A percentile compares a stretch with the other conserved stretches of the same genome.
These are phyloP conservation scores for Notodonta ziczac DNA, from an alignment of 2,888 invertebrate species.

Conservation along the genomic window DNA sequence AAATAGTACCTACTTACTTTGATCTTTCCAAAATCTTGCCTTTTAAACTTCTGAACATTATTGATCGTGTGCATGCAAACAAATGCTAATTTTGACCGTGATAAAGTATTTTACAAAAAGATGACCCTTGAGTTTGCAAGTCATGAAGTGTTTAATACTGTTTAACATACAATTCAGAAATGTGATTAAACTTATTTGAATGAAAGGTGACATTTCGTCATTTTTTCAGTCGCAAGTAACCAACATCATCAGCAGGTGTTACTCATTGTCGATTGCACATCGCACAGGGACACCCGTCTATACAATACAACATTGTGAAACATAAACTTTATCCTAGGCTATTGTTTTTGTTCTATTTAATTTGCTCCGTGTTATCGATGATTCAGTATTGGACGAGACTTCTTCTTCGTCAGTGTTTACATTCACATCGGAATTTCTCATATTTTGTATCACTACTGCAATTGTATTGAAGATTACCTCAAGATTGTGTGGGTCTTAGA, in stretches of 20 bases:
- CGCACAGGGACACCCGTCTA: conserved; percentile 30
- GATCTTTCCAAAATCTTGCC: no score
- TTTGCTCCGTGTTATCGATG: conserved; percentile 38
- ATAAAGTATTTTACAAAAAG: neutral
- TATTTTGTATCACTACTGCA: conserved; percentile 5
- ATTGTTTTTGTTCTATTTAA: conserved; percentile 59
- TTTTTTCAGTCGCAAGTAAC: conserved; percentile 12
- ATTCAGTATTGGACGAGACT: conserved; percentile 33
- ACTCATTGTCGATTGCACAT: conserved; percentile 38
- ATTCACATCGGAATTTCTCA: conserved; percentile 26
- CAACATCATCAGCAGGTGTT: conserved; percentile 19
- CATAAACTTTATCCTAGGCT: conserved; percentile 41
- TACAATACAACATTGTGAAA: conserved; percentile 59
- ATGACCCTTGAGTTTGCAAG: neutral
- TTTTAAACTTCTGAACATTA: no score
- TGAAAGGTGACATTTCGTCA: conserved; percentile 16
- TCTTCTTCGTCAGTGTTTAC: conserved; percentile 15
- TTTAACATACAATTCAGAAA: conserved; percentile 15
- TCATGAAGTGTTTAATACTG: conserved; percentile 11
- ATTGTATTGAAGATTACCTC: conserved; percentile 3
- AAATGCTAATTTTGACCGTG: no score
- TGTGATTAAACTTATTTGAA: conserved; percentile 7
- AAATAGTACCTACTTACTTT: no score
- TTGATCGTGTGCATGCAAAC: no score
- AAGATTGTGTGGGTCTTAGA: neutral